Percentiles rank a stretch among this genome's conserved stretches.
Conservation (phyloP, 2,888 invertebrate genomes). For the Nematopogon swammerdamellus region DNA sequence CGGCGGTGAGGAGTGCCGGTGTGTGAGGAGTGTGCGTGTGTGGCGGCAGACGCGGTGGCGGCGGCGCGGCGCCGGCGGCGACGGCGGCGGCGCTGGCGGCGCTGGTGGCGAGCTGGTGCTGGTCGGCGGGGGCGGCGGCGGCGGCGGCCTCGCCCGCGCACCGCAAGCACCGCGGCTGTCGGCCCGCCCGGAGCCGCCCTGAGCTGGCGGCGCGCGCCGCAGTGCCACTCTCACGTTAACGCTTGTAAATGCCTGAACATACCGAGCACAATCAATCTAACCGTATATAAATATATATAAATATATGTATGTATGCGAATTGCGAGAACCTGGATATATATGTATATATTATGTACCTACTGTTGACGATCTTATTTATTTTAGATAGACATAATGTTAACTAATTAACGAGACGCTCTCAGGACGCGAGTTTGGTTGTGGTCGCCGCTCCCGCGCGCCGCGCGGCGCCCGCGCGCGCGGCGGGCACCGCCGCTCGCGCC, state of each 20-base stretch:
- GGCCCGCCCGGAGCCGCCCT: slow-evolving; percentile 50
- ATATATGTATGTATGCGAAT: too few species aligned
- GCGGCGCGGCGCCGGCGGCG: slow-evolving; percentile 29
- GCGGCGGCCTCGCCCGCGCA: slow-evolving; percentile 20
- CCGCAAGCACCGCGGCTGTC: slow-evolving; percentile 57
- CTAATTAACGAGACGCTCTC: slow-evolving; percentile 35
- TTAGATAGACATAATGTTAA: slow-evolving; percentile 53
- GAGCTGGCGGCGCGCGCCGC: slow-evolving; percentile 20
- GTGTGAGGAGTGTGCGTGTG: slow-evolving; percentile 7
- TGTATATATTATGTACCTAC: slow-evolving; percentile 11
- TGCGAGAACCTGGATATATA: slow-evolving; percentile 11
- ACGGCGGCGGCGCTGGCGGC: slow-evolving; percentile 32
- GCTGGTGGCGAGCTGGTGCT: slow-evolving; percentile 29
- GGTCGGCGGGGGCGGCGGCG: slow-evolving; percentile 20
- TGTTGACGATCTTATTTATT: background rate
- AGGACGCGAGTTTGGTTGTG: slow-evolving; percentile 1
- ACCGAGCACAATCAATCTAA: slow-evolving; percentile 14
- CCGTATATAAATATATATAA: too few species aligned
- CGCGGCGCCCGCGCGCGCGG: too few species aligned
- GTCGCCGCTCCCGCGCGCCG: background rate
- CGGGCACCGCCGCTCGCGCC: too few species aligned
- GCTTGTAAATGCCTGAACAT: slow-evolving; percentile 14
- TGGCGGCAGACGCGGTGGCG: slow-evolving; percentile 21
- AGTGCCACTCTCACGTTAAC: slow-evolving; percentile 5
- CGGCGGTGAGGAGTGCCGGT: too few species aligned